A percentile compares a stretch with the other conserved stretches of the same genome.
These are phyloP conservation scores for Chaenogobius annularis DNA, from an alignment of 2,113 vertebrate species.

Conservation along the genomic window DNA sequence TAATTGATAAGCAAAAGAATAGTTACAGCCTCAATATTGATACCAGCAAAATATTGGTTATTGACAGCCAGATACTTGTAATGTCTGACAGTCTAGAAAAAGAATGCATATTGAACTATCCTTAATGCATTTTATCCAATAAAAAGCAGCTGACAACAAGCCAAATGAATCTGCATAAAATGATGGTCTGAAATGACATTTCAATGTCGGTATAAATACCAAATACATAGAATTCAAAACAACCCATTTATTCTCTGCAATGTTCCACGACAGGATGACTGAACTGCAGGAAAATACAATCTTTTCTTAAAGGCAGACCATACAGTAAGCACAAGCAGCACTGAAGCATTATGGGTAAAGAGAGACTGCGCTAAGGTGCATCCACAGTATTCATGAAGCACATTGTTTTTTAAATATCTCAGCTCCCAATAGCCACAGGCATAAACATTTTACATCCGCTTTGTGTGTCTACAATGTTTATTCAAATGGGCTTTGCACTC, in stretches of 20 bases:
- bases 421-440: constrained; percentile 12
- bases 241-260: constrained; percentile 3
- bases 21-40: too few relatives aligned
- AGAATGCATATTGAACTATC: not conserved
- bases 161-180: not conserved
- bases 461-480: constrained; percentile 29
- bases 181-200: not conserved
- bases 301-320: not conserved
- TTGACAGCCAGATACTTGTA: too few relatives aligned
- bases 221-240: not conserved
- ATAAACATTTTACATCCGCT: constrained; percentile 24
- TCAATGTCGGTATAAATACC: not conserved
- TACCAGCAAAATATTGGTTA: too few relatives aligned
- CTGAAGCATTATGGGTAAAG: not conserved
- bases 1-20: too few relatives aligned
- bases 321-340: not conserved
- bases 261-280: constrained; percentile 5
- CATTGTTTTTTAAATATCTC: constrained; percentile 11
- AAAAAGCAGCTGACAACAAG: not conserved
- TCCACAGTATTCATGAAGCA: constrained; percentile 2
- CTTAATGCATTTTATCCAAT: not conserved
- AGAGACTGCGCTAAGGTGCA: constrained; percentile 1
- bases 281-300: not conserved
- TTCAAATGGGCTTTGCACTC: constrained; percentile 18
- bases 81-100: too few relatives aligned